Conservation (phyloP, 2,113 vertebrate genomes). For the Festucalex cinctus region DNA sequence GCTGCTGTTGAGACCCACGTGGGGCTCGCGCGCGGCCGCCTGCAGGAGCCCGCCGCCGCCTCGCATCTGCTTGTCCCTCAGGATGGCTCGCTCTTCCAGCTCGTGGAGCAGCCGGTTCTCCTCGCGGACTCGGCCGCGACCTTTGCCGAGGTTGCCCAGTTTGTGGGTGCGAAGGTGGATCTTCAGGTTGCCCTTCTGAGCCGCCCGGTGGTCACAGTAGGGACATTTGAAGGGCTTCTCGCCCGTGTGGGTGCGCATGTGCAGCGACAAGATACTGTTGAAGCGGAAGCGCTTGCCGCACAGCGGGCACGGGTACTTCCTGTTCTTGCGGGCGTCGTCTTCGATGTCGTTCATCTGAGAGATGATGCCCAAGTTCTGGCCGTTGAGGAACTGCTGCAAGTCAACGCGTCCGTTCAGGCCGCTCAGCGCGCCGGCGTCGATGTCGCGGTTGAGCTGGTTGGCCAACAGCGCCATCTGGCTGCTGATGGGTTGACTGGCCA, state of each 20-base stretch:
- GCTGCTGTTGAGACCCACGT: conserved; percentile 68
- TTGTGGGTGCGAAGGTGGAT: conserved; percentile 98
- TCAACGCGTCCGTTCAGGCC: conserved; percentile 91
- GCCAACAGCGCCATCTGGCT: conserved; percentile 95
- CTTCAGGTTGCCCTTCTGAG: conserved; percentile 98
- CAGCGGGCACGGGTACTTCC: conserved; percentile 94
- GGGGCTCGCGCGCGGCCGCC: conserved; percentile 77
- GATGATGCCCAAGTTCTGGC: conserved; percentile 98
- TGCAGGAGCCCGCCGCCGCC: conserved; percentile 79
- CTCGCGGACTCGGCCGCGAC: conserved; percentile 91
- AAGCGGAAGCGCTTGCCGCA: conserved; percentile 98
- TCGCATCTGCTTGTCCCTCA: conserved; percentile 95
- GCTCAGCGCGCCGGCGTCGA: conserved; percentile 80
- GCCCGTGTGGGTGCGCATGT: conserved; percentile 98
- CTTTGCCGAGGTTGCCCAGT: conserved; percentile 94
- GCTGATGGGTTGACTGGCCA: conserved; percentile 91
- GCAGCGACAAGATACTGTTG: conserved; percentile 97
- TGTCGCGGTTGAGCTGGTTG: conserved; percentile 92
- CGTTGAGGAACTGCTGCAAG: conserved; percentile 96
- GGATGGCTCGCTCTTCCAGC: conserved; percentile 93
- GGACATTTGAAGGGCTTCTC: conserved; percentile 99
- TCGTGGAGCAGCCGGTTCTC: conserved; percentile 96
- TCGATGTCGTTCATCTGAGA: conserved; percentile 99
- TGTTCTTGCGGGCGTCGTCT: conserved; percentile 94
- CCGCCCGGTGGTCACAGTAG: conserved; percentile 96